Conservation (phyloP, 2,888 invertebrate genomes). For the Sylvicola cinctus region DNA sequence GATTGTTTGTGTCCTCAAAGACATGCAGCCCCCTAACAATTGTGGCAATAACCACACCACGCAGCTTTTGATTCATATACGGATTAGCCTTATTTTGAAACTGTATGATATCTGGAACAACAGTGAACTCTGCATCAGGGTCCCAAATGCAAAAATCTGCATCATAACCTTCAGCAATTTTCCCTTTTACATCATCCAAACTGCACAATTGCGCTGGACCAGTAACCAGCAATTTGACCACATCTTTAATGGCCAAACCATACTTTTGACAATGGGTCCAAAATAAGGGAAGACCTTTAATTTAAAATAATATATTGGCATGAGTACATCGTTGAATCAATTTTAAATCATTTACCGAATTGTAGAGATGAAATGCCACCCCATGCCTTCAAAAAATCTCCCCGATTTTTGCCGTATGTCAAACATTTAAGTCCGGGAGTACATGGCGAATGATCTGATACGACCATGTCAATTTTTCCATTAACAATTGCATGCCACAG, state of each 20-base stretch:
- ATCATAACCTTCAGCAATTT: slow-evolving; percentile 37
- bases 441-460: slow-evolving; percentile 48
- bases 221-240: slow-evolving; percentile 36
- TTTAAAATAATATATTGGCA: neutral
- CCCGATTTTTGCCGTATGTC: slow-evolving; percentile 23
- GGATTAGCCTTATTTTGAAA: slow-evolving; percentile 53
- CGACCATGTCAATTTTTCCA: slow-evolving; percentile 38
- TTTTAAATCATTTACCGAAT: slow-evolving; percentile 28
- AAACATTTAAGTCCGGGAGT: slow-evolving; percentile 37
- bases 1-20: slow-evolving; percentile 27
- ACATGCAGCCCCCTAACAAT: slow-evolving; percentile 41
- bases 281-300: slow-evolving; percentile 37
- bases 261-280: slow-evolving; percentile 41
- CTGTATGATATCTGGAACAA: slow-evolving; percentile 34
- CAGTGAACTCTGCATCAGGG: slow-evolving; percentile 36
- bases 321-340: neutral
- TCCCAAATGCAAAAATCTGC: slow-evolving; percentile 55
- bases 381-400: slow-evolving; percentile 48
- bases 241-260: slow-evolving; percentile 30
- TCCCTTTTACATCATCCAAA: slow-evolving; percentile 37
- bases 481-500: slow-evolving; percentile 40
- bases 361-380: slow-evolving; percentile 55
- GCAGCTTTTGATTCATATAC: slow-evolving; percentile 35
- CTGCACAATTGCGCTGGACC: slow-evolving; percentile 41
- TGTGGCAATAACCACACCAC: slow-evolving; percentile 41